Percentiles rank a stretch among this genome's conserved stretches.
These are phyloP conservation scores for Aramus guarauna DNA, from an alignment of 2,113 vertebrate species.

Conservation along the genomic window DNA sequence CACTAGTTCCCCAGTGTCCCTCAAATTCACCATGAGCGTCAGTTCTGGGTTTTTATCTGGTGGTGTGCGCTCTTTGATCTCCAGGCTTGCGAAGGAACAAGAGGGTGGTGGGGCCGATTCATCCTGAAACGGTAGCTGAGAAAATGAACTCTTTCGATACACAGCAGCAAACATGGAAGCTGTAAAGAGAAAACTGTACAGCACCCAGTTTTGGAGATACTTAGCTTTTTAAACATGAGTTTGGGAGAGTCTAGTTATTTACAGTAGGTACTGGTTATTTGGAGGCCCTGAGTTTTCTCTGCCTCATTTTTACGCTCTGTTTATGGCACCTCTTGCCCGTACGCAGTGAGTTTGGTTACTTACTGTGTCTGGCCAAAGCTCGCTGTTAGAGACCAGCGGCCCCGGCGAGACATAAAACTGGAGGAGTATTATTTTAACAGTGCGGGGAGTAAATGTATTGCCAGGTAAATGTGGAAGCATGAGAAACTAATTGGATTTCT, in stretches of 20 bases:
- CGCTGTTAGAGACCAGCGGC: neutral
- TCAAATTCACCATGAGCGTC: neutral
- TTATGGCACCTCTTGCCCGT: neutral
- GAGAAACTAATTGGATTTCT: neutral
- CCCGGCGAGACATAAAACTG: neutral
- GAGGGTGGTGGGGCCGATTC: neutral
- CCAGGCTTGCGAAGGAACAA: neutral
- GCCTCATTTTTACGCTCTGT: neutral
- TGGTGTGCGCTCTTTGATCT: neutral
- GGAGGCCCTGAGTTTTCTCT: neutral
- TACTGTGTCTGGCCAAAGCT: neutral
- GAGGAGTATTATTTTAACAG: neutral
- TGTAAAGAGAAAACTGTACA: neutral
- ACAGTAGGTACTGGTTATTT: neutral
- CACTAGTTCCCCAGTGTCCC: neutral
- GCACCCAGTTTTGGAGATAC: neutral
- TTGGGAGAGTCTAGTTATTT: neutral
- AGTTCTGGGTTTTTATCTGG: neutral
- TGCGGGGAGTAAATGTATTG: neutral
- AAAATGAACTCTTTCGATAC: neutral
- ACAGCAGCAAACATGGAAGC: neutral
- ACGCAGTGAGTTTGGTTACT: neutral
- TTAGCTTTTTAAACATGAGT: neutral
- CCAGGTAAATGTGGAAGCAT: neutral
- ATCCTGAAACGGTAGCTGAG: neutral